Conservation (phyloP, 1,140 invertebrate genomes). For the Panagrolaimus sp. region DNA sequence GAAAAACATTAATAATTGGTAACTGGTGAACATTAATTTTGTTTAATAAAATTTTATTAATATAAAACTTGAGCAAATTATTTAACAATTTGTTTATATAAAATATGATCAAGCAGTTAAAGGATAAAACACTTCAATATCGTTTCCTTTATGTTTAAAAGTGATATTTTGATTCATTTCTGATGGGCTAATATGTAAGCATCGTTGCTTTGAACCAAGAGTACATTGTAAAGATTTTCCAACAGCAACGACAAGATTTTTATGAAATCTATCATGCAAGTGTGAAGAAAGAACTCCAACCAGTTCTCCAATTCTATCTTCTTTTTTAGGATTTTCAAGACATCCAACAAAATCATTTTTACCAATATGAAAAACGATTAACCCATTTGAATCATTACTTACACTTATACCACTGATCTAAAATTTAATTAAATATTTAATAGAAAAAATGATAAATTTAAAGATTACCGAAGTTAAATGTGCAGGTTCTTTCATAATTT, state of each 20-base stretch:
- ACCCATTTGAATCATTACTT: constrained; percentile 76
- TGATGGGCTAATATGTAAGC: neutral
- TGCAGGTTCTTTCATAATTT: constrained; percentile 76
- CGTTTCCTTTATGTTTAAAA: constrained; percentile 10
- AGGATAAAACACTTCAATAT: constrained; percentile 12
- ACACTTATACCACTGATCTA: constrained; percentile 75
- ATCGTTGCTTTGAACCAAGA: neutral
- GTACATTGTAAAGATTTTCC: neutral
- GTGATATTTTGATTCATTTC: constrained; percentile 4
- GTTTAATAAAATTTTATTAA: too few species aligned
- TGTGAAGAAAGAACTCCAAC: constrained; percentile 69
- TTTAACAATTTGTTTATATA: too few species aligned
- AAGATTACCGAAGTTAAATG: constrained; percentile 71
- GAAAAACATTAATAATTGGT: too few species aligned
- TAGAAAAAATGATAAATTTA: neutral
- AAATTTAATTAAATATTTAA: constrained; percentile 20
- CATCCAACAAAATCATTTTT: constrained; percentile 85
- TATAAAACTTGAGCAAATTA: too few species aligned
- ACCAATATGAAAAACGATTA: constrained; percentile 79
- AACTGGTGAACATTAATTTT: too few species aligned
- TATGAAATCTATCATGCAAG: constrained; percentile 5
- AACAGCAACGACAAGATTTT: constrained; percentile 13
- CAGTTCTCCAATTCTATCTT: constrained; percentile 72
- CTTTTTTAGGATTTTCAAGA: constrained; percentile 64
- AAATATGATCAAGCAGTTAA: neutral